Evolutionary conservation across 92 coral and sea anemone species (phyloP).

Genomic region (Parazoanthus darwini): DNA sequence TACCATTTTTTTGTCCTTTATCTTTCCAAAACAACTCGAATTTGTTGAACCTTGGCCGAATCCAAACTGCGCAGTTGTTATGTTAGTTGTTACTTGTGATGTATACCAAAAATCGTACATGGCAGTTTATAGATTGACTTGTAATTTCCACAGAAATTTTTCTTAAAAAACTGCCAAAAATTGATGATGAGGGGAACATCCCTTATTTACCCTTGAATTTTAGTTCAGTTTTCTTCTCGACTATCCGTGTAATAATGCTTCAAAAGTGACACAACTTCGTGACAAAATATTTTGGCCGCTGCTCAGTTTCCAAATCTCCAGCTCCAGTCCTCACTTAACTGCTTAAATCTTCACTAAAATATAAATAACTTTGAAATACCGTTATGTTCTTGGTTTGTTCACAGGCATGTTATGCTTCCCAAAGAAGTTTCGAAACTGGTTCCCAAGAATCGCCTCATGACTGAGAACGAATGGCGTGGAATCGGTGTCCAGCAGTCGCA

Average conservation of each 20-base stretch:
- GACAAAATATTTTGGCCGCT: too few relatives aligned
- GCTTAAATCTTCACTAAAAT: too few relatives aligned
- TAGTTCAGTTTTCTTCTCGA: background rate
- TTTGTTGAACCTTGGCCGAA: background rate
- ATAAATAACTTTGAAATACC: too few relatives aligned
- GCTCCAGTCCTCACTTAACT: background rate
- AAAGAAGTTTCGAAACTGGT: conserved; percentile 82
- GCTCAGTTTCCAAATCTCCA: too few relatives aligned
- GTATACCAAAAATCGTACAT: too few relatives aligned
- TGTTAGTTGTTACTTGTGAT: background rate
- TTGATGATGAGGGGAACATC: background rate
- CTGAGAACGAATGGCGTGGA: conserved; percentile 87
- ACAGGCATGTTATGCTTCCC: conserved; percentile 87
- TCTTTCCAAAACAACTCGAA: background rate
- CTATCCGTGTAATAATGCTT: background rate
- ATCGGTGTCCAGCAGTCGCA: conserved; percentile 93
- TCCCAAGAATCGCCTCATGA: conserved; percentile 77
- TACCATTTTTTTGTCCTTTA: background rate
- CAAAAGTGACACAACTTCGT: too few relatives aligned
- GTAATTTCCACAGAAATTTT: too few relatives aligned
- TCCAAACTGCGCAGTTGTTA: background rate
- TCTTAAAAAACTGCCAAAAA: too few relatives aligned
- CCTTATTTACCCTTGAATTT: background rate
- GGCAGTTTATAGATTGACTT: too few relatives aligned
- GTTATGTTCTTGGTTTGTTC: conserved; percentile 1